Evolutionary conservation across 2,113 vertebrate species (phyloP), one percentile per base, ranked within the genome.

Genomic region (Entelurus aequoreus): DNA sequence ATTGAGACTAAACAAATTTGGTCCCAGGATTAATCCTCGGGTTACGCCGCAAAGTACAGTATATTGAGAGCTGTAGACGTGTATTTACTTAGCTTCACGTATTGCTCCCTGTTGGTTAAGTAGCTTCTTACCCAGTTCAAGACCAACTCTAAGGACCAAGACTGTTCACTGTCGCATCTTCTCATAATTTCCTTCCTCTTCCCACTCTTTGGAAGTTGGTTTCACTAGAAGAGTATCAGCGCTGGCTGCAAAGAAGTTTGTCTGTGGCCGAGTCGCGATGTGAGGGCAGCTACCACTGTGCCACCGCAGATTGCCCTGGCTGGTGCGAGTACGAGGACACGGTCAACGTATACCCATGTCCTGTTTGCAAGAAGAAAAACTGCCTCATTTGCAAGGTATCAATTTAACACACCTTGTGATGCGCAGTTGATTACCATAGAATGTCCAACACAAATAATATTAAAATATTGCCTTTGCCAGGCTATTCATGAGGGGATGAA

Each of bases 261-360:
- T 90, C 84, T 0, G 90, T 92, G 72, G 93, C 93, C 0, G 93
- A 94, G 88, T 93, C 90, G 5, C 88, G 92, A 6, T 91, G 90
- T 50, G 89, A 84, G 53, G 90, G 93, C 84, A 94, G 93, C 74
- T 94, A 93, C 73, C 93, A 94, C 81, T 94, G 93, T 65, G 84
- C 78, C 46, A 91, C 87, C 1, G 74, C 88, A 0, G 92, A 94
- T 85, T 94, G 93, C 56, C 81, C 61, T 0, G 93, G 93, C 60
- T 94, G 93, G 91, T 92, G 91, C 64, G 79, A 91, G 76, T 93
- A 93, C 54, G 93, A 94, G 69, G 93, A 92, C 65, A 86, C 79
- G 0, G 91, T 91, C 62, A 93, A 90, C 2, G 88, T 91, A 60
- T 91, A 92, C 73, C 88, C 85, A 66, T 94, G 92, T 62, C 93